Evolutionary conservation across 1,140 invertebrate species (phyloP), one percentile per base, ranked within the genome.

Genomic region (Eriocheir sinensis): DNA sequence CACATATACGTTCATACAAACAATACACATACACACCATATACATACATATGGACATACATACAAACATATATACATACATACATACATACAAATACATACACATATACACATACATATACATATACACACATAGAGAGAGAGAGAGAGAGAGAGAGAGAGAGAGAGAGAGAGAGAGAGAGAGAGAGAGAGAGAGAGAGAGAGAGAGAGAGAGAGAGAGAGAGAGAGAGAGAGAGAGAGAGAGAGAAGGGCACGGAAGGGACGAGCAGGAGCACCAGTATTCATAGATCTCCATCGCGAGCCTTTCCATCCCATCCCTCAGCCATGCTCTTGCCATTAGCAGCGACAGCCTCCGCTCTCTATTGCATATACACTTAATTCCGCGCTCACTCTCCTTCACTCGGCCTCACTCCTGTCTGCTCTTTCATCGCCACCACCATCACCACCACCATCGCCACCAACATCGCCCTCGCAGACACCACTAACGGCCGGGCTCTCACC

Each of bases 271-370:
- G n/a, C n/a, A n/a, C n/a, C n/a, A n/a, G n/a, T n/a, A n/a, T n/a
- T n/a, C 48, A 53, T 53, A 53, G 21, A 72, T 72, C 60, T 72
- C 60, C 27, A 72, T 72, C 60, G 21, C 27, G 27, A 3, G 60
- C n/a, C n/a, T n/a, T n/a, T n/a, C n/a, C n/a, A n/a, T n/a, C n/a
- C 60, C 60, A 72, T 72, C 60, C 27, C 60, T 72, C 60, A 72
- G 9, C 60, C 60, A 27, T 72, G 21, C 60, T n/a, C 17, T 6
- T 72, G 60, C 27, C 27, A 72, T 72, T 72, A 72, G 60, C 21
- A 21, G 60, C 60, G 60, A 72, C 60, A 72, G 60, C n/a, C 12
- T n/a, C n/a, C 27, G 60, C 21, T n/a, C 60, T 72, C 60, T 72
- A 1, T 21, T n/a, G 21, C 27, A 72, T n/a, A 72, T 34, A 38